Percentiles rank a stretch among this genome's conserved stretches.
phyloP scores from a whole-genome alignment of 2,888 invertebrate species.

The Salpingus planirostris region DNA sequence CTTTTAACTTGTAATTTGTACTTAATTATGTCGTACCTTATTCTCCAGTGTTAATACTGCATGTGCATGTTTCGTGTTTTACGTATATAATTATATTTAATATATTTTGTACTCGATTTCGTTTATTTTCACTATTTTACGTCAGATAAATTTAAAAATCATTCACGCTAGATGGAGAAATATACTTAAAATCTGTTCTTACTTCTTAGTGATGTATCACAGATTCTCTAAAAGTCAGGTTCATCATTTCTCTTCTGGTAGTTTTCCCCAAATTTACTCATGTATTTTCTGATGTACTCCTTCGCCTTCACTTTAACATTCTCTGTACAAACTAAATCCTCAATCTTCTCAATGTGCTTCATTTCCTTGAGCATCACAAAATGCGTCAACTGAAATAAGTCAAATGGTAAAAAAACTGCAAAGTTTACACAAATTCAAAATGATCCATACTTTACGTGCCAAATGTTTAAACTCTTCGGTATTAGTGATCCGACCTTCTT shows the following conservation, averaged over 20 bases:
- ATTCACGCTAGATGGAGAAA: too few relatives aligned
- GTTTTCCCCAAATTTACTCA: constrained; percentile 84
- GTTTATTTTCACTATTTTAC: too few relatives aligned
- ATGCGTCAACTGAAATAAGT: constrained; percentile 81
- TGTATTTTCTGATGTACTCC: constrained; percentile 92
- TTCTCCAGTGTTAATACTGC: too few relatives aligned
- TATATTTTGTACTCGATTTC: too few relatives aligned
- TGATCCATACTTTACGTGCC: constrained; percentile 76
- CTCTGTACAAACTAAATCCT: constrained; percentile 79
- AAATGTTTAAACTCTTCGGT: constrained; percentile 92
- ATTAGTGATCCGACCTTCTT: constrained; percentile 72
- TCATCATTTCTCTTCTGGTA: constrained; percentile 65
- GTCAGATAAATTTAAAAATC: too few relatives aligned
- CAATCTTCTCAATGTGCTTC: constrained; percentile 80
- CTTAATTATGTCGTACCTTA: too few relatives aligned
- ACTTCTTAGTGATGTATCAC: too few relatives aligned
- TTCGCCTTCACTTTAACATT: constrained; percentile 91
- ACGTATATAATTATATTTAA: too few relatives aligned
- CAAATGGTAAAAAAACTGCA: constrained; percentile 16
- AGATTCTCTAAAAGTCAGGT: constrained; percentile 30
- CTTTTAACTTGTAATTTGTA: constrained; percentile 26
- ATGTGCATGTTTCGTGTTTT: too few relatives aligned
- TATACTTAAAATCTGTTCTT: too few relatives aligned
- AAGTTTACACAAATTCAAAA: constrained; percentile 1
- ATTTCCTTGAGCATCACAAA: constrained; percentile 92